Conservation (phyloP, 2,797 vertebrate genomes). For the Brachymystax lenok region DNA sequence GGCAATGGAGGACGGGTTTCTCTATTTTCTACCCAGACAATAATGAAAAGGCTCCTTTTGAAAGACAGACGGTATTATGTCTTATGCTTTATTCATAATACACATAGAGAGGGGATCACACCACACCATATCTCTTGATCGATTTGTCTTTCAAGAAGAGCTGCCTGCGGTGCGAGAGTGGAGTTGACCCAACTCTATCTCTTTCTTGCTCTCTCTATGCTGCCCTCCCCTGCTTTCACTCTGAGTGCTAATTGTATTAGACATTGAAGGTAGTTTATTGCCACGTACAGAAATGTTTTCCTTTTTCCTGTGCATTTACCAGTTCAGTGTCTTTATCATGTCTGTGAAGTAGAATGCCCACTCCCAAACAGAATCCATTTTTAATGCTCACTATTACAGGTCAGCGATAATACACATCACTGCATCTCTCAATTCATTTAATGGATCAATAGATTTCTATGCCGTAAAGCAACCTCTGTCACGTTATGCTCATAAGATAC, state of each 20-base stretch:
- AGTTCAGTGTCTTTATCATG: neutral
- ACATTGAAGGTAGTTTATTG: neutral
- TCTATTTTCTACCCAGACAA: neutral
- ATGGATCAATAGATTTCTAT: neutral
- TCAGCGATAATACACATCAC: neutral
- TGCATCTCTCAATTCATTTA: neutral
- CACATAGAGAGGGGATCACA: neutral
- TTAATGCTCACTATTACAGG: neutral
- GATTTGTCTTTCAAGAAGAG: conserved; percentile 1
- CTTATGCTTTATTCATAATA: neutral
- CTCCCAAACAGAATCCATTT: neutral
- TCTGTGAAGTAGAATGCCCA: neutral
- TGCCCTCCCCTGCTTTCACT: neutral
- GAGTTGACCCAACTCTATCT: neutral
- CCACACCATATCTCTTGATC: neutral
- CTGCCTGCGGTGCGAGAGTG: neutral
- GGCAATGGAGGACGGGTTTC: neutral
- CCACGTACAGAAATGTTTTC: neutral
- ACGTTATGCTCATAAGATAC: neutral
- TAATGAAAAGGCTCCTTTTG: neutral
- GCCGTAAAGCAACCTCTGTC: neutral
- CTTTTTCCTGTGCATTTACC: neutral
- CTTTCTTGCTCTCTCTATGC: neutral
- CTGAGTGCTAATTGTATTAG: neutral
- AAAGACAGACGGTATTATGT: neutral